Percentiles rank a stretch among this genome's conserved stretches.
phyloP scores from a whole-genome alignment of 2,797 vertebrate genomes.

The Gambusia yucatana region DNA sequence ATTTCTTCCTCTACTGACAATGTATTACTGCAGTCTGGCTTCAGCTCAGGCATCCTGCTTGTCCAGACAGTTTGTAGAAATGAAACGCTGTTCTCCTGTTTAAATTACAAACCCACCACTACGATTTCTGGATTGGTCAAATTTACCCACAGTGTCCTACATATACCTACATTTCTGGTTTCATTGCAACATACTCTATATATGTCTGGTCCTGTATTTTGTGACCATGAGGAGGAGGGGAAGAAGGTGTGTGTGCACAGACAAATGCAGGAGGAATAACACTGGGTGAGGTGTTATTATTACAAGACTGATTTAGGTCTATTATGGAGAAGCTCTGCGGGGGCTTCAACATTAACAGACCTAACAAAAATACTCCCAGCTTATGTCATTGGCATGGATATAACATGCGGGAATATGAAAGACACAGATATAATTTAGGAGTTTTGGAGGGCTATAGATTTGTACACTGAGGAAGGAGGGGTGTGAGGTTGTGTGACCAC shows the following conservation, averaged over 20 bases:
- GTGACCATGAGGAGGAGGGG: conserved; percentile 43
- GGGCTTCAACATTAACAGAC: conserved; percentile 41
- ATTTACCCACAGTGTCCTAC: not conserved
- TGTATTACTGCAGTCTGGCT: not conserved
- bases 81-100: not conserved
- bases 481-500: conserved; percentile 55
- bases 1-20: not conserved
- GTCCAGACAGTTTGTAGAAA: not conserved
- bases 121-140: not conserved
- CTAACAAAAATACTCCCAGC: conserved; percentile 29
- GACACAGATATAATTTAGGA: not conserved
- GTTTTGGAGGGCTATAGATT: conserved; percentile 40
- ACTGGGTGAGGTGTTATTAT: conserved; percentile 79
- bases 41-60: not conserved
- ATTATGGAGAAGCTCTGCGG: conserved; percentile 70
- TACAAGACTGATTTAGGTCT: conserved; percentile 81
- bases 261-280: conserved; percentile 78
- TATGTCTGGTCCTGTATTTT: conserved; percentile 44
- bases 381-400: conserved; percentile 20
- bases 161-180: conserved; percentile 10
- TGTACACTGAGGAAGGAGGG: conserved; percentile 47
- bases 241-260: conserved; percentile 51
- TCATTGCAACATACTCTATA: conserved; percentile 22
- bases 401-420: conserved; percentile 16
- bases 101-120: not conserved